A percentile compares a stretch with the other conserved stretches of the same genome.
phyloP scores from a whole-genome alignment of 2,113 vertebrate genomes.

The Myiopsitta monachus region DNA sequence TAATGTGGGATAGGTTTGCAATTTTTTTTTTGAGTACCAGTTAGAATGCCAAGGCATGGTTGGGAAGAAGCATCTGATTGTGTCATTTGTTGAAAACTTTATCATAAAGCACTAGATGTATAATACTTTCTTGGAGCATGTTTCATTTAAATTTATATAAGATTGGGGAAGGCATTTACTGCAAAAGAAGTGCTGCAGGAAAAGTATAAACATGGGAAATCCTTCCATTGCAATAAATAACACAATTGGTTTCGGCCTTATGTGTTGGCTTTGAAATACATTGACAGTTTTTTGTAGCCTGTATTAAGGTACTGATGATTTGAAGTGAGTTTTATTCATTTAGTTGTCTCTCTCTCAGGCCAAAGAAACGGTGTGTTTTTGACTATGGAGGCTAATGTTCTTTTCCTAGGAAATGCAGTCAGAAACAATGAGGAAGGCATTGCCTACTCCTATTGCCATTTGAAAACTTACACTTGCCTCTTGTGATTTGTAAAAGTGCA shows the following conservation, averaged over 20 bases:
- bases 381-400: neutral
- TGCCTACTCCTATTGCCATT: neutral
- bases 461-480: neutral
- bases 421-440: neutral
- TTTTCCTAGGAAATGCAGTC: neutral
- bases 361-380: neutral
- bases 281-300: neutral
- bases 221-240: neutral
- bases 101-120: neutral
- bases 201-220: neutral
- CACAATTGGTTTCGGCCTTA: neutral
- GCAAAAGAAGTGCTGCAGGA: neutral
- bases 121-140: neutral
- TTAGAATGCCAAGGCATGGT: neutral
- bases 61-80: neutral
- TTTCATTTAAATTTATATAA: neutral
- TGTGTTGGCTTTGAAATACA: neutral
- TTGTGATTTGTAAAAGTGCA: neutral
- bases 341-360: neutral
- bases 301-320: neutral
- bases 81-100: neutral
- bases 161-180: neutral
- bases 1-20: neutral
- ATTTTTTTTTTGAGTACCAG: neutral
- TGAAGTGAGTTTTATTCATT: neutral